Conservation (phyloP, 2,888 invertebrate genomes). For the Labia minor region DNA sequence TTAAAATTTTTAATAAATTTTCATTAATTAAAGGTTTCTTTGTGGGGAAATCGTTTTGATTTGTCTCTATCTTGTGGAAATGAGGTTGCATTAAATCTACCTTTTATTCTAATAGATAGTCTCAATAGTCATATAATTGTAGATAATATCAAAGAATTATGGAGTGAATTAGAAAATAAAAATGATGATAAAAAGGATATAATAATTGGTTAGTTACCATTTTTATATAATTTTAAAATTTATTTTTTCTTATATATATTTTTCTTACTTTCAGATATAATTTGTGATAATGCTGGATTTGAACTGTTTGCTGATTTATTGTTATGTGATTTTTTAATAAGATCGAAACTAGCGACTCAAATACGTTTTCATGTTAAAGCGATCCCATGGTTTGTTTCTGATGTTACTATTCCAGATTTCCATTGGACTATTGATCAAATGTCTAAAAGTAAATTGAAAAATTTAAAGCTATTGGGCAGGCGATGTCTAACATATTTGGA, state of each 20-base stretch:
- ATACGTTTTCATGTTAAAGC: constrained; percentile 75
- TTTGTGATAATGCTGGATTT: constrained; percentile 89
- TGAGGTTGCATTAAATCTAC: constrained; percentile 44
- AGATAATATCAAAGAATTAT: constrained; percentile 48
- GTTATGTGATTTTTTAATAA: constrained; percentile 67
- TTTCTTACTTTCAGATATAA: constrained; percentile 47
- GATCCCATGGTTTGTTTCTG: constrained; percentile 94
- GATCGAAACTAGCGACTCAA: constrained; percentile 46
- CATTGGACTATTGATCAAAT: constrained; percentile 51
- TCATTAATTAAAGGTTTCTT: constrained; percentile 46
- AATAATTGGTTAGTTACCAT: constrained; percentile 23
- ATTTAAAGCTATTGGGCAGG: constrained; percentile 38
- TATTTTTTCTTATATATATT: too few species aligned
- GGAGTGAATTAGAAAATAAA: constrained; percentile 37
- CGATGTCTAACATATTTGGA: constrained; percentile 49
- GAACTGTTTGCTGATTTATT: constrained; percentile 85
- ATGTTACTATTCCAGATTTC: constrained; percentile 68
- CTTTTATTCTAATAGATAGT: constrained; percentile 43
- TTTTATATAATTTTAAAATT: neutral
- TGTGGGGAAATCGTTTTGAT: constrained; percentile 96
- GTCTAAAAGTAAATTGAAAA: constrained; percentile 22
- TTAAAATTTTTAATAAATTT: too few species aligned
- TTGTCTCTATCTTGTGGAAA: constrained; percentile 69
- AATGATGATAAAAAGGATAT: neutral
- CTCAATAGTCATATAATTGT: constrained; percentile 49